A percentile compares a stretch with the other conserved stretches of the same genome.
phyloP scores from a whole-genome alignment of 2,113 vertebrate genomes.

The Platysteira castanea region DNA sequence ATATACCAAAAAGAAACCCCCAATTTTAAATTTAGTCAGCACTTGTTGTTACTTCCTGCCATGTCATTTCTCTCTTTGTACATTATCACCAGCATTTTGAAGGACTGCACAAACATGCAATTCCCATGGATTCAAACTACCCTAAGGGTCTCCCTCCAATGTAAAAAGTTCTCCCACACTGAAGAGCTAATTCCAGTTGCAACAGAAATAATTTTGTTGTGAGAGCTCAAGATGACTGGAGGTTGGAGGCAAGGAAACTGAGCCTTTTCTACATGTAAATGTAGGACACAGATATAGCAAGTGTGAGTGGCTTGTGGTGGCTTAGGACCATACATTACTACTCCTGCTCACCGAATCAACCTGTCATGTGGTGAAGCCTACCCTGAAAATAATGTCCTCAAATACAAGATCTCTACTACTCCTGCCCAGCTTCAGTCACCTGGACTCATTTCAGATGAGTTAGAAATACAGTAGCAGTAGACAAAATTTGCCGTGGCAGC shows the following conservation, averaged over 20 bases:
- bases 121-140: background rate
- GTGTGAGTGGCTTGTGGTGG: background rate
- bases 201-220: background rate
- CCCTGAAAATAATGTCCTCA: background rate
- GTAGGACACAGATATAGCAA: background rate
- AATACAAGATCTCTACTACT: rapidly evolving
- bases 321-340: background rate
- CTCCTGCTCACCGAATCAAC: background rate
- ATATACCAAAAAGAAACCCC: background rate
- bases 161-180: background rate
- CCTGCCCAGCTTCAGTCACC: background rate
- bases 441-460: background rate
- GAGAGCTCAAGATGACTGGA: background rate
- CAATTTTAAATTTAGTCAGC: background rate
- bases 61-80: background rate
- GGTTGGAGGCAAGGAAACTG: background rate
- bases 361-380: background rate
- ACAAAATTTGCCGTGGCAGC: background rate
- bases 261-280: background rate
- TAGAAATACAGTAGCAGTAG: background rate
- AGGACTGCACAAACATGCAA: background rate
- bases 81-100: background rate
- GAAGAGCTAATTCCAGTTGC: background rate
- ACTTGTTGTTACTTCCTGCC: background rate
- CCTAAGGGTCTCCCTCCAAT: background rate